Evolutionary conservation across 2,113 vertebrate species (phyloP), one percentile per base, ranked within the genome.

Genomic region (Dendropsophus ebraccatus): DNA sequence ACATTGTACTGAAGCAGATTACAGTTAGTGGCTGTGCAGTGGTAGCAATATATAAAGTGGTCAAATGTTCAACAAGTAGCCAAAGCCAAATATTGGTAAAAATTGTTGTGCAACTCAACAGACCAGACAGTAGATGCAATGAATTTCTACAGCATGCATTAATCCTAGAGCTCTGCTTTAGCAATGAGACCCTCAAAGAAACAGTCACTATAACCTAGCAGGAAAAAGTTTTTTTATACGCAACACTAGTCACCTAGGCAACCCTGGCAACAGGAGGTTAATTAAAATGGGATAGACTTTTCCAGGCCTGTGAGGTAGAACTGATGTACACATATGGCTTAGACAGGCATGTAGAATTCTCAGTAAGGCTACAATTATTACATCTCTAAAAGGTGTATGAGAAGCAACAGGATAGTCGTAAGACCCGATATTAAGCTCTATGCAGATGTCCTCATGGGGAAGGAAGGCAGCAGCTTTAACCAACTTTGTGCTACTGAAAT

Each of bases 261-360:
- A 74, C 72, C n/a, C 45, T 37, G 45, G 45, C 45, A 49, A 50
- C 45, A 49, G 47, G 73, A 30, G 73, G 41, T 25, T 75, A 75
- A 75, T 75, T 75, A 30, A 75, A 75, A 49, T 28, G 47, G 23
- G 41, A 75, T 49, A 75, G 41, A 75, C n/a, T 75, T 50, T 50
- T 50, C 16, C n/a, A 75, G n/a, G n/a, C n/a, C 12, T 49, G 23
- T 75, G n/a, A 75, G 73, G 47, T 47, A 50, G 14, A 50, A 75
- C n/a, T 74, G 41, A 37, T 70, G 67, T 19, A 17, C 17, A 70
- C 30, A 70, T 14, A 37, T 70, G 17, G 30, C 11, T 11, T 16
- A 17, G 67, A 70, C 21, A 10, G 14, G 32, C 32, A 19, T 1
- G 2, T 72, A 72, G 21, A 41, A 21, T 37, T 41, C 19, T 41